Evolutionary conservation across 2,888 invertebrate species (phyloP), one percentile per base, ranked within the genome.

Genomic region (Dolichopus griseipennis): DNA sequence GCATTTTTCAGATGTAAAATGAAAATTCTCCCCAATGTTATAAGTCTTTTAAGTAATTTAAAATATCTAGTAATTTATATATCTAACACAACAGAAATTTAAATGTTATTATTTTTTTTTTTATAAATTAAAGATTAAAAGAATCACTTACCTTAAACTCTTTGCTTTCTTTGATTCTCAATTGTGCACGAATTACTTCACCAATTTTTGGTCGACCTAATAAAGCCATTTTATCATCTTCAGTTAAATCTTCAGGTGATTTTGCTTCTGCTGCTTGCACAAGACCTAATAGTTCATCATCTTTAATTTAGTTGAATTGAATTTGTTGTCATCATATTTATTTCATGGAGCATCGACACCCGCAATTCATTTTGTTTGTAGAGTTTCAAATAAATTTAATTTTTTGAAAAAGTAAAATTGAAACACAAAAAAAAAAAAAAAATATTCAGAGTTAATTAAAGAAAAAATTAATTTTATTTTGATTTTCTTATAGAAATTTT

Each of bases 151-250:
- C 97, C 90, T 97, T 98, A 83, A 99, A 99, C 83, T 99, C 98
- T 83, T 95, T 94, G 85, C 96, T 97, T 83, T 99, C 99, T 78
- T 93, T 94, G 78, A 99, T 92, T 78, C 94, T 88, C 76, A 99
- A 87, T 83, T 92, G 90, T 69, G 93, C 91, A 74, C 91, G 87
- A 73, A 87, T 87, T 78, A 91, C 86, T 74, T 97, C 96, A 4
- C 98, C 98, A 71, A 95, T 86, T 75, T 92, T 87, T 5, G 99
- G 98, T 77, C 91, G 89, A 43, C 98, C 98, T 83, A 97, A 85
- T 78, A 94, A 85, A 66, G 94, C 92, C 75, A 95, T 90, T 77
- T 91, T 92, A 71, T 94, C 93, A 75, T 92, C 89, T 73, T 91
- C 90, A 43, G 88, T 88, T 65, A 90, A 82, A n/a, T 88, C 87